Evolutionary conservation across 2,797 vertebrate species (phyloP).

Genomic region (Urocyon cinereoargenteus): DNA sequence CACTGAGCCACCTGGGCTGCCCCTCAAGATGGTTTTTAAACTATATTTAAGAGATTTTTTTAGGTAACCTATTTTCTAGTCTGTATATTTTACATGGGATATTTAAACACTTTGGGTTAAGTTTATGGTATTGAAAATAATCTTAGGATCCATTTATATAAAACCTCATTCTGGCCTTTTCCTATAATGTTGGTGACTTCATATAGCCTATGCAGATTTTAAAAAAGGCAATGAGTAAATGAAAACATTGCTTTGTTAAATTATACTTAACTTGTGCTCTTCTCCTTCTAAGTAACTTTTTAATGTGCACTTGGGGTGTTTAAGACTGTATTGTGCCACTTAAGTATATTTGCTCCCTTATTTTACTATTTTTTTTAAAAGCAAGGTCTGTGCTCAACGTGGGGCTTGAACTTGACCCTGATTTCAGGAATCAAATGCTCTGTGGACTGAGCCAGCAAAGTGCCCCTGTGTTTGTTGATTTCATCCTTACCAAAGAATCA

Average conservation of each 20-base stretch:
- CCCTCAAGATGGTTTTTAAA: not conserved
- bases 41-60: not conserved
- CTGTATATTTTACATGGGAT: not conserved
- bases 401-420: not conserved
- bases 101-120: constrained; percentile 20
- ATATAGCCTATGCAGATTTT: not conserved
- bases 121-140: constrained; percentile 45
- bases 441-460: not conserved
- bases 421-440: not conserved
- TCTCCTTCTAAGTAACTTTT: constrained; percentile 39
- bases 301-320: not conserved
- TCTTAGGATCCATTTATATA: constrained; percentile 31
- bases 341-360: not conserved
- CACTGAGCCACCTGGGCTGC: too few relatives aligned
- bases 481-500: not conserved
- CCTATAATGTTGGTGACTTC: constrained; percentile 23
- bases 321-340: not conserved
- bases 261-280: not conserved
- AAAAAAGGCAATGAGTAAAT: not conserved
- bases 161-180: constrained; percentile 9
- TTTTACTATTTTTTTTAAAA: not conserved
- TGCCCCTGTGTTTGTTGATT: not conserved
- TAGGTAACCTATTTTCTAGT: not conserved
- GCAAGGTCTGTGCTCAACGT: not conserved
- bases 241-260: constrained; percentile 24